Evolutionary conservation across 2,113 vertebrate species (phyloP).

Genomic region (Typhlomys cinereus): DNA sequence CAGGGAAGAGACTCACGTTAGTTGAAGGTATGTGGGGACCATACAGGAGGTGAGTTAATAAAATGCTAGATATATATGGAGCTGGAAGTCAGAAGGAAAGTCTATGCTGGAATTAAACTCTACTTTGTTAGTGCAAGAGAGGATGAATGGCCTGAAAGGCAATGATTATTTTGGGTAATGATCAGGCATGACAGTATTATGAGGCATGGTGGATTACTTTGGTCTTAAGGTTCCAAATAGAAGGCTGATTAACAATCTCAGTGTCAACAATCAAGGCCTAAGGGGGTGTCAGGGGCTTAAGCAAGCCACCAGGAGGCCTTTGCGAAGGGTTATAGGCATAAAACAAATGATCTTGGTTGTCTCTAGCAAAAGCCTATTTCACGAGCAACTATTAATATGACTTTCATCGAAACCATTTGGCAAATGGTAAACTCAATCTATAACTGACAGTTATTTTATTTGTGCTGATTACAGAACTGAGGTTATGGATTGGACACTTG

Average conservation of each 20-base stretch:
- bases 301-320: background rate
- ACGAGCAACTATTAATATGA: background rate
- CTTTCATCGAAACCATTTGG: background rate
- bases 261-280: background rate
- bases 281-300: background rate
- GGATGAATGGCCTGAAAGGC: background rate
- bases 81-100: background rate
- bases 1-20: background rate
- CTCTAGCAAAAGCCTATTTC: background rate
- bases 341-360: conserved; percentile 18
- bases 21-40: background rate
- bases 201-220: conserved; percentile 3
- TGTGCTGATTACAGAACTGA: conserved; percentile 52
- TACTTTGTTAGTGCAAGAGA: background rate
- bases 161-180: background rate
- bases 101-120: background rate
- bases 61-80: background rate
- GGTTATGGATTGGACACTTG: background rate
- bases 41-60: background rate
- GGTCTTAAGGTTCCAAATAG: conserved; percentile 38
- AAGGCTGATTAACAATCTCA: conserved; percentile 37
- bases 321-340: background rate
- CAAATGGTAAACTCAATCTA: background rate
- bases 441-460: conserved; percentile 30
- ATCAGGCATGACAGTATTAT: background rate